phyloP scores from a whole-genome alignment of 2,113 vertebrate species.

The Xiphias gladius region DNA sequence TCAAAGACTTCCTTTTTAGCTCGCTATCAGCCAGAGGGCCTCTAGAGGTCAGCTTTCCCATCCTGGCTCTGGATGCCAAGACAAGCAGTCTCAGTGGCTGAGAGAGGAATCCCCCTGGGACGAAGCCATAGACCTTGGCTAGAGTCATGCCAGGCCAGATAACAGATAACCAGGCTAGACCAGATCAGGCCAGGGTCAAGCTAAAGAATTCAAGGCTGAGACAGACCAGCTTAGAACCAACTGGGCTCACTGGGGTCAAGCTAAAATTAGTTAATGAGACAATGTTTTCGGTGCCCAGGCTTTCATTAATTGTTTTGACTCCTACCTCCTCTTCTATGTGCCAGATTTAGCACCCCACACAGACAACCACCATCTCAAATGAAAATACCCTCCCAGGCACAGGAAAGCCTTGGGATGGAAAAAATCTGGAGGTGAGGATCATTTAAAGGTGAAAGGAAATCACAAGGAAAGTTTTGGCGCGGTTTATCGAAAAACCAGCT shows the following conservation, averaged over 20 bases:
- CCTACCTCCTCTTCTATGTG: constrained; percentile 29
- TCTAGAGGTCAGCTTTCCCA: constrained; percentile 80
- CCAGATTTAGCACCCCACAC: constrained; percentile 60
- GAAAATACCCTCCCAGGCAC: constrained; percentile 70
- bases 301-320: constrained; percentile 63
- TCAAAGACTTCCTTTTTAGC: constrained; percentile 86
- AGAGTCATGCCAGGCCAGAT: constrained; percentile 68
- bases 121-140: constrained; percentile 59
- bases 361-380: constrained; percentile 60
- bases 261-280: constrained; percentile 42
- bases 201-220: constrained; percentile 11
- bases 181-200: constrained; percentile 34
- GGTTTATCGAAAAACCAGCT: constrained; percentile 70
- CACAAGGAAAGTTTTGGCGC: constrained; percentile 62
- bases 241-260: constrained; percentile 16
- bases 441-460: constrained; percentile 82
- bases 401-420: constrained; percentile 76
- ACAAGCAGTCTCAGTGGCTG: constrained; percentile 75
- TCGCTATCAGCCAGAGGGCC: constrained; percentile 81
- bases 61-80: constrained; percentile 76
- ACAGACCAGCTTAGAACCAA: constrained; percentile 16
- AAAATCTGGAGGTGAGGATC: constrained; percentile 75
- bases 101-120: constrained; percentile 71
- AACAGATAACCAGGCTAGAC: constrained; percentile 53
- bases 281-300: constrained; percentile 35